These are phyloP conservation scores for Circaetus gallicus DNA, from an alignment of 2,113 vertebrate species.

Conservation along the genomic window DNA sequence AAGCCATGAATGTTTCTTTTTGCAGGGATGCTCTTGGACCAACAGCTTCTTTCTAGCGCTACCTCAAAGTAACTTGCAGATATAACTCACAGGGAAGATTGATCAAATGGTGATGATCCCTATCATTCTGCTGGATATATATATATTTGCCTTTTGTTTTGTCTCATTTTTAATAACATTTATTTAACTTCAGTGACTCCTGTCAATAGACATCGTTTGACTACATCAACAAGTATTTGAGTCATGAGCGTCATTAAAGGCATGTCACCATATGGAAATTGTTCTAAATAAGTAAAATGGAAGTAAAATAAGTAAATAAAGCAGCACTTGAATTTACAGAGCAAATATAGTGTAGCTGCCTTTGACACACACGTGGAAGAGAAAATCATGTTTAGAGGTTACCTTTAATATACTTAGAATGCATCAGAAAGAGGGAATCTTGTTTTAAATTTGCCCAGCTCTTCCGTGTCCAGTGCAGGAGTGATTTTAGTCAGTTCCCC, in stretches of 20 bases:
- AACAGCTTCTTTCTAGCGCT: conserved; percentile 67
- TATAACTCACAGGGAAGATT: conserved; percentile 64
- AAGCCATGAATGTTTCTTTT: conserved; percentile 59
- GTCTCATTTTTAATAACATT: conserved; percentile 8
- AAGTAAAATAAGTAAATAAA: conserved; percentile 55
- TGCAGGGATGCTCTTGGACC: conserved; percentile 67
- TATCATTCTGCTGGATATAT: conserved; percentile 37
- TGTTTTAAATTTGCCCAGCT: neutral
- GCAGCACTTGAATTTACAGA: conserved; percentile 42
- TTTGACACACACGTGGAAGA: neutral
- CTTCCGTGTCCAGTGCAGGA: neutral
- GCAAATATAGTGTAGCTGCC: conserved; percentile 21
- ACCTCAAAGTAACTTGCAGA: conserved; percentile 68
- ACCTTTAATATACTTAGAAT: too few species aligned
- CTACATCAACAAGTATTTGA: neutral
- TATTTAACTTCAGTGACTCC: conserved; percentile 47
- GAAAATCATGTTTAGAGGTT: rapidly evolving
- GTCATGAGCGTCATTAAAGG: conserved; percentile 38
- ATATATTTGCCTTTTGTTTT: conserved; percentile 42
- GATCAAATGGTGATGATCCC: conserved; percentile 54
- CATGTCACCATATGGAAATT: conserved; percentile 44
- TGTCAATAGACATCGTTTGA: neutral
- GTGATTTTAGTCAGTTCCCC: neutral
- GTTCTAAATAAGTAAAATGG: conserved; percentile 43
- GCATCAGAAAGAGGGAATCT: neutral